A percentile compares a stretch with the other conserved stretches of the same genome.
Conservation (phyloP, 2,113 vertebrate species). For the rat (Rattus norvegicus) region DNA sequence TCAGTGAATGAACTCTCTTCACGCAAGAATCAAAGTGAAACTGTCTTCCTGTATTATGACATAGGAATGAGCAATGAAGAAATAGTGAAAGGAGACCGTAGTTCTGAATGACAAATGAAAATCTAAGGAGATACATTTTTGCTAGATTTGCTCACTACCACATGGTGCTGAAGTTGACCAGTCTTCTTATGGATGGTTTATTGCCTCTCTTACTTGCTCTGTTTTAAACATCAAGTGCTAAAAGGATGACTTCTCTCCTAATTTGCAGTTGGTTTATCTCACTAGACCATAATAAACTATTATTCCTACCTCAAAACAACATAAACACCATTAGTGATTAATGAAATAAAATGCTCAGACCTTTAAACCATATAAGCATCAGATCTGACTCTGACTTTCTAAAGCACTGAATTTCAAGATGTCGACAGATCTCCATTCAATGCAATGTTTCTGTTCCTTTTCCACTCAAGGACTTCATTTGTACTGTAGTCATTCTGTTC, state of each 20-base stretch:
- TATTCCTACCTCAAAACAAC: slow-evolving; percentile 48
- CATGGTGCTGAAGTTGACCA: not conserved
- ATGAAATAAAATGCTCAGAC: slow-evolving; percentile 45
- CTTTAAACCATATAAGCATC: slow-evolving; percentile 57
- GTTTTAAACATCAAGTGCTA: not conserved
- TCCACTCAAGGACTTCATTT: slow-evolving; percentile 59
- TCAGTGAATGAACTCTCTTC: too few species aligned
- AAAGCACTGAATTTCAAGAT: slow-evolving; percentile 61
- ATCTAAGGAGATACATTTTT: not conserved
- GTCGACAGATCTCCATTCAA: slow-evolving; percentile 5
- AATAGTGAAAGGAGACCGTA: rapidly evolving
- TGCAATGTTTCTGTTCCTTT: slow-evolving; percentile 28
- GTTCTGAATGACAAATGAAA: not conserved
- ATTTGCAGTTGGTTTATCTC: slow-evolving; percentile 49
- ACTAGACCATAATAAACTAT: slow-evolving; percentile 41
- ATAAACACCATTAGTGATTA: slow-evolving; percentile 62
- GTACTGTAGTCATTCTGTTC: slow-evolving; percentile 62
- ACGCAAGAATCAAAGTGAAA: not conserved
- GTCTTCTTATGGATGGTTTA: not conserved
- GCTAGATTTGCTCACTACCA: not conserved
- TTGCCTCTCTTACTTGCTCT: not conserved
- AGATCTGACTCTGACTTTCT: slow-evolving; percentile 58
- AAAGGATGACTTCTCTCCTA: not conserved
- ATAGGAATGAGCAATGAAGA: not conserved
- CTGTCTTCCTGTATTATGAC: not conserved